A percentile compares a stretch with the other conserved stretches of the same genome.
Evolutionary conservation across 2,797 vertebrate genomes (phyloP).

Genomic region (Phalloptychus januarius): DNA sequence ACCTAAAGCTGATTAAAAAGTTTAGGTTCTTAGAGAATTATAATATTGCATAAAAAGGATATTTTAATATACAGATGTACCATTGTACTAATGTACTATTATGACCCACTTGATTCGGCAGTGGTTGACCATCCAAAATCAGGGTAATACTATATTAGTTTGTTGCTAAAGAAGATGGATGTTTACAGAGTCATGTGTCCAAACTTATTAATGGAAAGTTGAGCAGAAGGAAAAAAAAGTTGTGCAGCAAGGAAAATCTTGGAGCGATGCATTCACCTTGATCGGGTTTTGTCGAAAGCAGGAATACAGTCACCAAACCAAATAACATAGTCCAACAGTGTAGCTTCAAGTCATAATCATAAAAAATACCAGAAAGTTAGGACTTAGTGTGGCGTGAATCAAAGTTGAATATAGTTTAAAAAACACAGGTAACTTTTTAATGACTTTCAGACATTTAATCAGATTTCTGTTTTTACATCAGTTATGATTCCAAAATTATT

Average conservation of each 20-base stretch:
- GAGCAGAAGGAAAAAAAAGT: background rate
- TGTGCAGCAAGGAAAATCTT: background rate
- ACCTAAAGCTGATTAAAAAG: background rate
- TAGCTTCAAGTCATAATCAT: background rate
- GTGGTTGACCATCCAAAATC: background rate
- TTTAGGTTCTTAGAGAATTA: background rate
- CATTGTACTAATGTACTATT: background rate
- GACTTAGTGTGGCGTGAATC: background rate
- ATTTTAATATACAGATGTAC: background rate
- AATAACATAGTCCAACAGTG: background rate
- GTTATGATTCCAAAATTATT: background rate
- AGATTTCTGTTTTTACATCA: background rate
- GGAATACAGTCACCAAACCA: background rate
- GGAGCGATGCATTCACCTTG: background rate
- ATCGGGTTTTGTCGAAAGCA: background rate
- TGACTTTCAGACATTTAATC: background rate
- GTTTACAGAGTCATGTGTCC: background rate
- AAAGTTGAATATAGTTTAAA: too few species aligned
- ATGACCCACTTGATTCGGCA: background rate
- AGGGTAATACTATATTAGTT: background rate
- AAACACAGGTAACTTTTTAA: too few species aligned
- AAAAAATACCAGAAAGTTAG: background rate
- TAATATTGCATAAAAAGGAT: background rate
- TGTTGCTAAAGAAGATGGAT: background rate
- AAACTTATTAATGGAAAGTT: background rate